Conservation (phyloP, 2,797 vertebrate genomes). For the Taeniopygia guttata region DNA sequence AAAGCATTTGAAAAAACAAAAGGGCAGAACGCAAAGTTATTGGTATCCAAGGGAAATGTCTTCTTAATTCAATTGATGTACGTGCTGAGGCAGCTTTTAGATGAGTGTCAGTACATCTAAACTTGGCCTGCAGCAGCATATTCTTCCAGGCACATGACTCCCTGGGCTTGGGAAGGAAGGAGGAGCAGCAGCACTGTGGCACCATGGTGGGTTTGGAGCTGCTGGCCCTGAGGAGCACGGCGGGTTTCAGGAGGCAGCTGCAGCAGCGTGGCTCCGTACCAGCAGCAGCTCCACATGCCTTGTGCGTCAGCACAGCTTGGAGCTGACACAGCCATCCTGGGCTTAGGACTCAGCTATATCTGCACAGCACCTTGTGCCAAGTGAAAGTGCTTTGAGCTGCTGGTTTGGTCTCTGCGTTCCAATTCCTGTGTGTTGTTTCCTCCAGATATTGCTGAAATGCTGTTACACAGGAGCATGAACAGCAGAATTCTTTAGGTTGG, state of each 20-base stretch:
- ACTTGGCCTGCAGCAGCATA: not conserved
- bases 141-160: not conserved
- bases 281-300: not conserved
- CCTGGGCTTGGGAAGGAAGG: not conserved
- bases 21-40: not conserved
- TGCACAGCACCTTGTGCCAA: not conserved
- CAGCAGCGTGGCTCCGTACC: not conserved
- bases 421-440: not conserved
- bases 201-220: rapidly evolving
- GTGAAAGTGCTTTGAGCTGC: not conserved
- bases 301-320: not conserved
- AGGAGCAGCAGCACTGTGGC: rapidly evolving
- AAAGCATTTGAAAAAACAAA: not conserved
- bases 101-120: rapidly evolving
- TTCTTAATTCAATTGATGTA: not conserved
- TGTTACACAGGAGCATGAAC: not conserved
- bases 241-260: not conserved
- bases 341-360: not conserved
- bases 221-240: not conserved
- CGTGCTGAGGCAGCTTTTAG: not conserved
- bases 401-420: not conserved
- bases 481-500: not conserved
- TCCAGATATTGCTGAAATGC: not conserved
- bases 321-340: not conserved
- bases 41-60: not conserved